phyloP scores from a whole-genome alignment of 2,797 vertebrate species.

The Pipistrellus pipistrellus region DNA sequence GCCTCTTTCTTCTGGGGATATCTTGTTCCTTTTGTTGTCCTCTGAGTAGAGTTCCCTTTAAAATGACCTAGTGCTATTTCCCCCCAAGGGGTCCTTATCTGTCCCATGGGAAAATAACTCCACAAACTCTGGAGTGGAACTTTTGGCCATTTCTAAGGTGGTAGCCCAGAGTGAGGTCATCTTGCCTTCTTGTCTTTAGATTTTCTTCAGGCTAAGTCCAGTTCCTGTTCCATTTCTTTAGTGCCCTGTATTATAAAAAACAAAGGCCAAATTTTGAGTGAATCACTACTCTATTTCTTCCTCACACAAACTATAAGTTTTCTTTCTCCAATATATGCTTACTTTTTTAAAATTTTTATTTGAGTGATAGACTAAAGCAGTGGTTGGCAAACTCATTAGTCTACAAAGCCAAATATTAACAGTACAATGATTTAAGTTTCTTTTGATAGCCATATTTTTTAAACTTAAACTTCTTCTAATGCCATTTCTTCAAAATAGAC shows the following conservation, averaged over 20 bases:
- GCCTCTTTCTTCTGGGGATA: neutral
- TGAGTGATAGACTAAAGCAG: neutral
- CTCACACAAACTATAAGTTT: neutral
- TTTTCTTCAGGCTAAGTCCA: neutral
- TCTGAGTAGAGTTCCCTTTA: slow-evolving; percentile 4
- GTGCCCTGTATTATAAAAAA: neutral
- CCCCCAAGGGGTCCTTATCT: neutral
- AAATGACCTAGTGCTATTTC: neutral
- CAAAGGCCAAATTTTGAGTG: neutral
- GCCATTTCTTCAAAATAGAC: too few relatives aligned
- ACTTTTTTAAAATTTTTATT: neutral
- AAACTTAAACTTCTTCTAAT: too few relatives aligned
- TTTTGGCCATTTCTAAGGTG: slow-evolving; percentile 23
- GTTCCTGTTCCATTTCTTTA: neutral
- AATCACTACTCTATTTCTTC: neutral
- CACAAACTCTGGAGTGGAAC: neutral
- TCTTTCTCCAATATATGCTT: neutral
- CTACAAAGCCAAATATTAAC: too few relatives aligned
- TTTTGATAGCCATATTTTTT: too few relatives aligned
- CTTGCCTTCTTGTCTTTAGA: neutral
- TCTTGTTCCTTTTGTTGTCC: neutral
- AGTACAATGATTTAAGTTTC: too few relatives aligned
- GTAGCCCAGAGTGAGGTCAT: neutral
- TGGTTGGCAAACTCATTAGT: too few relatives aligned
- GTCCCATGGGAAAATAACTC: neutral